Evolutionary conservation across 1,140 invertebrate species (phyloP).

Genomic region (Drosophila triauraria): DNA sequence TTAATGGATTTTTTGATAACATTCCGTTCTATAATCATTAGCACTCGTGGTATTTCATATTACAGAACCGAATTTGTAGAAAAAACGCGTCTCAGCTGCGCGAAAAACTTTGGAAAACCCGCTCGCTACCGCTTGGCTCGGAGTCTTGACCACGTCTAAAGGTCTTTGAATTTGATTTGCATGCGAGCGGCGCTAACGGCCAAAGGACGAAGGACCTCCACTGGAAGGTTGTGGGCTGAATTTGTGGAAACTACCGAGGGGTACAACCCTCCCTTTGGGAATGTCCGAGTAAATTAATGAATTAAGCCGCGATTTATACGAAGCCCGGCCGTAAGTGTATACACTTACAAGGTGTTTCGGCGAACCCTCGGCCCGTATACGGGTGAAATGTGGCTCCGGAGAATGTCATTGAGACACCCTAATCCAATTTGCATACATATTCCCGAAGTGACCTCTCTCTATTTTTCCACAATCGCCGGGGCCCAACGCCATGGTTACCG

Average conservation of each 20-base stretch:
- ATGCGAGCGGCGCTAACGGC: slow-evolving; percentile 44
- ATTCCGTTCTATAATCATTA: slow-evolving; percentile 16
- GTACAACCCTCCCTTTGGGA: slow-evolving; percentile 39
- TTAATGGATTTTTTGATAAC: neutral
- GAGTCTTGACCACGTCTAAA: slow-evolving; percentile 80
- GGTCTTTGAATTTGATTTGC: slow-evolving; percentile 75
- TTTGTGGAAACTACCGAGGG: slow-evolving; percentile 29
- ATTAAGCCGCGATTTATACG: slow-evolving; percentile 43
- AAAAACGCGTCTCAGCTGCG: slow-evolving; percentile 8
- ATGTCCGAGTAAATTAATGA: slow-evolving; percentile 49
- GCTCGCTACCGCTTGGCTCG: slow-evolving; percentile 59
- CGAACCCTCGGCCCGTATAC: slow-evolving; percentile 10
- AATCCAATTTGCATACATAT: slow-evolving; percentile 63
- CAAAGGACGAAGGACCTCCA: slow-evolving; percentile 33
- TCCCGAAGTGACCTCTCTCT: slow-evolving; percentile 67
- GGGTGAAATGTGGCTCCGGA: slow-evolving; percentile 38
- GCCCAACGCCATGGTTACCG: slow-evolving; percentile 69
- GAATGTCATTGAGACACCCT: slow-evolving; percentile 58
- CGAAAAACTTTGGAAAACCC: slow-evolving; percentile 18
- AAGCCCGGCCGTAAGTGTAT: slow-evolving; percentile 22
- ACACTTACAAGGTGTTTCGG: slow-evolving; percentile 34
- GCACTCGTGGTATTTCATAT: slow-evolving; percentile 6
- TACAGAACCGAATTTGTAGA: slow-evolving; percentile 3
- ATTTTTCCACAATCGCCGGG: slow-evolving; percentile 41
- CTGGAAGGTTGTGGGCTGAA: slow-evolving; percentile 64